Conservation (phyloP, 1,140 invertebrate genomes). For the Drusus annulatus region DNA sequence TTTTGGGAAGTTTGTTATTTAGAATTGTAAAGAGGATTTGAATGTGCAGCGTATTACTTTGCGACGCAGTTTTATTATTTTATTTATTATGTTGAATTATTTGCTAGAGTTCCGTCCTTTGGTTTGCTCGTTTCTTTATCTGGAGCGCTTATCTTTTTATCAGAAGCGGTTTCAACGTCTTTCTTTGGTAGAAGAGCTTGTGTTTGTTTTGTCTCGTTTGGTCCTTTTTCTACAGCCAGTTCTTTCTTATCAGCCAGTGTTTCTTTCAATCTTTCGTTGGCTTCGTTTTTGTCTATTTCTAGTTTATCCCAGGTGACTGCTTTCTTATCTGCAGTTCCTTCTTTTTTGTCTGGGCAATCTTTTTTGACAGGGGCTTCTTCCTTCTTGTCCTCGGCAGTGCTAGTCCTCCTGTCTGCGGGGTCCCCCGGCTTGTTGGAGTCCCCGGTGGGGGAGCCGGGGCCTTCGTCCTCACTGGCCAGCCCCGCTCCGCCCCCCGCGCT, state of each 20-base stretch:
- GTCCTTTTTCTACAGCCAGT: neutral
- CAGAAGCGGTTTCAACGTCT: neutral
- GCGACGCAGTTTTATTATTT: neutral
- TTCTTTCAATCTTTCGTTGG: neutral
- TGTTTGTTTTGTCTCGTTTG: neutral
- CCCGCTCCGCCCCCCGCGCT: neutral
- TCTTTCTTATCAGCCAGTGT: conserved; percentile 1
- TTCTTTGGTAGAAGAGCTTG: neutral
- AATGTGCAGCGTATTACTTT: neutral
- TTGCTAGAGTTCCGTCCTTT: conserved; percentile 10
- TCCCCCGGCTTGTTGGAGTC: conserved; percentile 40
- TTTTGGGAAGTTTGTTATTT: conserved; percentile 14
- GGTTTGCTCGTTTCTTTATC: neutral
- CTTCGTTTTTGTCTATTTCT: neutral
- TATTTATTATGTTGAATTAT: conserved; percentile 4
- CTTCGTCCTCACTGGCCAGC: conserved; percentile 1
- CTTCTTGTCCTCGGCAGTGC: conserved; percentile 30
- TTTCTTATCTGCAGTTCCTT: conserved; percentile 50
- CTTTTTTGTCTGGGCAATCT: conserved; percentile 39
- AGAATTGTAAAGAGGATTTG: no score
- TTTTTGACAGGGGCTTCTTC: conserved; percentile 32
- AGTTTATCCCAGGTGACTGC: conserved; percentile 43
- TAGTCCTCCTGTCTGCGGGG: neutral
- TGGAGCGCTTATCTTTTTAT: conserved; percentile 1
- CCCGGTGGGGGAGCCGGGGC: conserved; percentile 22